Evolutionary conservation across 2,888 invertebrate genomes (phyloP).

Genomic region (Dascillus cervinus): DNA sequence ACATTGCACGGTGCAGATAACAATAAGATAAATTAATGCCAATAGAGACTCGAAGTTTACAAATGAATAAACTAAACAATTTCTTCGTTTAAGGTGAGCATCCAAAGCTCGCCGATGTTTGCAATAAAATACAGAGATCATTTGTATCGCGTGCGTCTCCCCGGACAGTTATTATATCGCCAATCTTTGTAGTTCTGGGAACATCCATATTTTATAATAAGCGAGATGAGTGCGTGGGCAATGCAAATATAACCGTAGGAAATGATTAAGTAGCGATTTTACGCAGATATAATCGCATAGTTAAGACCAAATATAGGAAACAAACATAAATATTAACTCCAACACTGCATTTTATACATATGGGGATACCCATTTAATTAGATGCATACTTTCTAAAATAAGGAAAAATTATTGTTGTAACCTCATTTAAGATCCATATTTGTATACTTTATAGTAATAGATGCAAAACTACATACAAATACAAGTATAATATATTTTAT

Average conservation of each 20-base stretch:
- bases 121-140: no score
- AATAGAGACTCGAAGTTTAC: no score
- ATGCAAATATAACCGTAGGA: conserved; percentile 10
- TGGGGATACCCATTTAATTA: conserved; percentile 32
- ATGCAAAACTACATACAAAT: conserved; percentile 13
- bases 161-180: no score
- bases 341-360: conserved; percentile 25
- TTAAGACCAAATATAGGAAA: conserved; percentile 28
- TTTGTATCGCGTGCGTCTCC: no score
- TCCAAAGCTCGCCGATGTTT: no score
- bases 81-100: no score
- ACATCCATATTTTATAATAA: conserved; percentile 4
- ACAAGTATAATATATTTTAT: no score
- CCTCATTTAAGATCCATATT: conserved; percentile 19
- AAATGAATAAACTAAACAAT: no score
- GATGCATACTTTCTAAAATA: conserved; percentile 30
- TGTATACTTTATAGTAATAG: conserved; percentile 20
- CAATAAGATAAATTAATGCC: no score
- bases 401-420: conserved; percentile 23
- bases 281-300: conserved; percentile 8
- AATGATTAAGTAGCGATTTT: conserved; percentile 14
- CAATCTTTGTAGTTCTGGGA: no score
- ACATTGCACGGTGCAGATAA: no score
- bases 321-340: conserved; percentile 22
- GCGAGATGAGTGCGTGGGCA: conserved; percentile 12